Base-by-base conservation (phyloP, 2,888 invertebrate genomes). In the Trichopoda pennipes region DNA sequence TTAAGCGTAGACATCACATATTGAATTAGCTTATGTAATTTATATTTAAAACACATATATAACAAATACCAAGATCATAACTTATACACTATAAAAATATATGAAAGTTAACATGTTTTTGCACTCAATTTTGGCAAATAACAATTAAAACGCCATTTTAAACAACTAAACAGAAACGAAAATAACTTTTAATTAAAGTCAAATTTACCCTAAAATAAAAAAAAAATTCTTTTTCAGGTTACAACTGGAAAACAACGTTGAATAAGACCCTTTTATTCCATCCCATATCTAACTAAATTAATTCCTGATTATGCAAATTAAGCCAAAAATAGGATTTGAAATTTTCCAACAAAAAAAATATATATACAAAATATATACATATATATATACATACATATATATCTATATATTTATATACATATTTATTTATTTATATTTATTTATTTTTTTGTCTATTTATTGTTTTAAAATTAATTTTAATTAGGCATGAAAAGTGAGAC, bases 401-500 rank as follows among this genome's bases (percentile, higher is more conserved):
- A n/a, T n/a, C n/a, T n/a, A n/a, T n/a, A n/a, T n/a, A n/a, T n/a
- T n/a, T n/a, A n/a, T n/a, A n/a, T n/a, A n/a, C n/a, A n/a, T n/a
- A n/a, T n/a, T n/a, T n/a, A n/a, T n/a, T n/a, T n/a, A 28, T 6
- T 6, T 7, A 28, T 28, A 74, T 55, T 66, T 69, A 75, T 70
- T 73, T 76, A 49, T 76, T n/a, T n/a, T n/a, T n/a, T 79, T 70
- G n/a, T 56, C 64, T 69, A 74, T 80, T 73, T 81, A 70, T 58
- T 79, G 66, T 81, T 72, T 77, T 75, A 82, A 80, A 84, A 76
- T 83, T 23, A 68, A 84, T 80, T 84, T 85, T 85, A 84, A 85
- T 81, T 87, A 87, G 87, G 87, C 87, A 89, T 87, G 86, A 86
- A 85, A 89, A 85, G 89, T 89, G 88, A 89, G 88, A 89, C 88